Evolutionary conservation across 1,140 invertebrate species (phyloP).

Genomic region (Drosophila pectinifera): DNA sequence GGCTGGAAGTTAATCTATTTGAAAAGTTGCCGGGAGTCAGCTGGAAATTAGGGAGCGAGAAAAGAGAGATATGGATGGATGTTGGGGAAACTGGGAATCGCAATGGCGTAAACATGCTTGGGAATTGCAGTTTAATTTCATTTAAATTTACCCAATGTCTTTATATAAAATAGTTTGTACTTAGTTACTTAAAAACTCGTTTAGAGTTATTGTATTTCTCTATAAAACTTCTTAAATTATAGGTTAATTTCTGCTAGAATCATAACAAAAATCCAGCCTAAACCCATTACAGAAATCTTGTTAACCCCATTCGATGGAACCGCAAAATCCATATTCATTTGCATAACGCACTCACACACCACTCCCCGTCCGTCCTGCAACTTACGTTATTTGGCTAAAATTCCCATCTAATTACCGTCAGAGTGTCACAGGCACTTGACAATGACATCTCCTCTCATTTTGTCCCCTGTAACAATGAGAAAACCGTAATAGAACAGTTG

Average conservation of each 20-base stretch:
- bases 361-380: not conserved
- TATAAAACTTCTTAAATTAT: not conserved
- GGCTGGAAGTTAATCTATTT: constrained; percentile 57
- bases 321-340: constrained; percentile 30
- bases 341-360: constrained; percentile 32
- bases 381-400: constrained; percentile 26
- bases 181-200: not conserved
- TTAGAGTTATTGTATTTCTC: not conserved
- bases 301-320: constrained; percentile 2
- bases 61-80: not conserved
- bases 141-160: not conserved
- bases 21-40: constrained; percentile 40
- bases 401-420: constrained; percentile 56
- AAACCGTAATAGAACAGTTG: constrained; percentile 29
- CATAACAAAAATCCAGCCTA: not conserved
- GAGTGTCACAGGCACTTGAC: constrained; percentile 55
- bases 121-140: constrained; percentile 13
- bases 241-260: not conserved
- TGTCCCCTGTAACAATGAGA: constrained; percentile 16
- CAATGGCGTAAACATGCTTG: constrained; percentile 2
- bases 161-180: not conserved
- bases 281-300: not conserved
- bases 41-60: constrained; percentile 30
- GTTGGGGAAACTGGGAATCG: not conserved
- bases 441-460: constrained; percentile 45